phyloP scores from a whole-genome alignment of 2,888 invertebrate species.

The Lasioglossum figueresi region DNA sequence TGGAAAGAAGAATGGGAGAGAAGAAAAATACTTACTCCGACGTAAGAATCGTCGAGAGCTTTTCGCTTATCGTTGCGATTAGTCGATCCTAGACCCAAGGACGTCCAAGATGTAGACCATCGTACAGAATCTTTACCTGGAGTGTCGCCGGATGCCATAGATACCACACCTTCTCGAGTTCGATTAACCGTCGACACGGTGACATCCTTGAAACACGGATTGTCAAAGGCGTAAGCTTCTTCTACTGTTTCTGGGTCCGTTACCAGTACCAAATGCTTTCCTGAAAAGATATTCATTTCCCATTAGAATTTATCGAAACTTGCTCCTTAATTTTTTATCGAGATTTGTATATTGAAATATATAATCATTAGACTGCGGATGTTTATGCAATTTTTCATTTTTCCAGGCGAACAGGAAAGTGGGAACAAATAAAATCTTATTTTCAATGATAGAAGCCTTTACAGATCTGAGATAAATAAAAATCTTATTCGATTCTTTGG shows the following conservation, averaged over 20 bases:
- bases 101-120: constrained; percentile 84
- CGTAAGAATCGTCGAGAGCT: constrained; percentile 86
- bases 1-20: neutral
- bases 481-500: too few species aligned
- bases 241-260: constrained; percentile 92
- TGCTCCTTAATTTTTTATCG: too few species aligned
- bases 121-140: constrained; percentile 73
- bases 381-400: too few species aligned
- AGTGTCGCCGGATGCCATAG: constrained; percentile 66
- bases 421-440: too few species aligned
- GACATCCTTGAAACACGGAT: constrained; percentile 89
- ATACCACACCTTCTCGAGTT: constrained; percentile 76
- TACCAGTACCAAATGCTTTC: constrained; percentile 89
- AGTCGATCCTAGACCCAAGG: constrained; percentile 79
- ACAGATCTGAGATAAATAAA: too few species aligned
- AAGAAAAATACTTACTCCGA: constrained; percentile 83
- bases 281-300: constrained; percentile 82
- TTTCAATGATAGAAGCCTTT: too few species aligned
- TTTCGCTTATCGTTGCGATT: constrained; percentile 85
- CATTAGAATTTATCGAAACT: neutral
- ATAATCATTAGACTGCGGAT: too few species aligned
- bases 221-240: constrained; percentile 92
- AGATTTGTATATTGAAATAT: neutral
- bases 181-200: constrained; percentile 82
- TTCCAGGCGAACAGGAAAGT: too few species aligned